Base-by-base conservation (phyloP, 2,797 vertebrate genomes). In the Brachymystax lenok region DNA sequence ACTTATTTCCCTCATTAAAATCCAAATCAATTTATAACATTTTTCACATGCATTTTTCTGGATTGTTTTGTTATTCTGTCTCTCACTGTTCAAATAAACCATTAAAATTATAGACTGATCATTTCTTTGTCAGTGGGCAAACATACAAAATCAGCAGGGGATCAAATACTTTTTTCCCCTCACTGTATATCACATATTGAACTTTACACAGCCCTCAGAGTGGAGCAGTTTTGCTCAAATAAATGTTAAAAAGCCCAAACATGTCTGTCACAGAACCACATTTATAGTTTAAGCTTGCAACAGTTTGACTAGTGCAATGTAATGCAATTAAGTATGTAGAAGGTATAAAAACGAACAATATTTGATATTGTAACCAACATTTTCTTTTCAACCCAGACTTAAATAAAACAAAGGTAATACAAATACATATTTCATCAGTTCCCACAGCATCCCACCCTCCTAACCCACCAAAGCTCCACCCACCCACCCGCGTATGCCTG, bases 401-500 rank as follows among this genome's bases (percentile, higher is more conserved):
- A 73, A 30, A 14, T 17, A 70, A 70, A 16, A 54, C 64, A 33
- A 74, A 35, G 4, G 33, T 35, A 72, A 50, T 77, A 63, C 82
- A 80, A 79, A 35, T 35, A 76, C 5, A 87, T 84, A 5, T 33
- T 33, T 56, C 12, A 71, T 77, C 84, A 74, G 73, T 83, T 30
- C 78, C 17, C 61, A 24, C 61, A 64, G 8, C 68, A 5, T 81
- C 66, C 83, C 77, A 30, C 56, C 73, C 75, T 10, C 74, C 73
- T 69, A 40, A 30, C 70, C 72, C 72, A 73, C 69, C 74, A 82
- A 33, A 28, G n/a, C 16, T 50, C 77, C 83, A 40, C 80, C 87
- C 87, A 52, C 90, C 33, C 91, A 79, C 92, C 92, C 91, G 52
- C 81, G 40, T 92, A 89, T 86, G 91, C 91, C 93, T 95, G 80